These are phyloP conservation scores for Rhingia rostrata DNA, from an alignment of 2,888 invertebrate genomes.

Conservation along the genomic window DNA sequence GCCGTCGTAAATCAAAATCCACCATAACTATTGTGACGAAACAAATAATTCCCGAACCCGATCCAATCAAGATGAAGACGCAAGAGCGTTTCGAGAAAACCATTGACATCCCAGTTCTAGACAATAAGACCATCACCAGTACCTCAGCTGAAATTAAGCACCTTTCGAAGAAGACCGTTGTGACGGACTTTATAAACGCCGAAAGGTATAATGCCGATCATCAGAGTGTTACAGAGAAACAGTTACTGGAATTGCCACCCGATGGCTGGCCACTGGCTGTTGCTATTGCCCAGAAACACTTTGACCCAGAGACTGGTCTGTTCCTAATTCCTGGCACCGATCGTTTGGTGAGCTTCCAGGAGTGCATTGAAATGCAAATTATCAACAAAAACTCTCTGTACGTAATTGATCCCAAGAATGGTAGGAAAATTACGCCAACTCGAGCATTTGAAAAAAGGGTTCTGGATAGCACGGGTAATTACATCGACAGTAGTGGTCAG, in stretches of 20 bases:
- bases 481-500: conserved; percentile 84
- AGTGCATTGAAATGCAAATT: conserved; percentile 92
- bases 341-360: conserved; percentile 91
- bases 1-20: conserved; percentile 82
- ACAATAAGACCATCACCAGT: conserved; percentile 62
- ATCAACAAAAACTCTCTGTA: conserved; percentile 92
- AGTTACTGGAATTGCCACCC: conserved; percentile 90
- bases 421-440: conserved; percentile 87
- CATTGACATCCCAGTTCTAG: conserved; percentile 80
- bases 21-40: conserved; percentile 86
- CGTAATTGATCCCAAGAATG: conserved; percentile 90
- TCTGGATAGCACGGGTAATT: conserved; percentile 91
- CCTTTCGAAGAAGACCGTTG: conserved; percentile 82
- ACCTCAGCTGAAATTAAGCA: conserved; percentile 78
- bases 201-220: conserved; percentile 83
- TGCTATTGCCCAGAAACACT: conserved; percentile 91
- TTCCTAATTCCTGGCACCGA: conserved; percentile 95
- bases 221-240: conserved; percentile 85
- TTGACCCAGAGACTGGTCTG: conserved; percentile 92
- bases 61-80: conserved; percentile 80
- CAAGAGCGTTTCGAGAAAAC: conserved; percentile 80
- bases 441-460: conserved; percentile 91
- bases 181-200: conserved; percentile 83
- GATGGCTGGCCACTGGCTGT: conserved; percentile 93
- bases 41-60: conserved; percentile 81